Base-by-base conservation (phyloP, 1,140 invertebrate species). In the Elysia chlorotica region DNA sequence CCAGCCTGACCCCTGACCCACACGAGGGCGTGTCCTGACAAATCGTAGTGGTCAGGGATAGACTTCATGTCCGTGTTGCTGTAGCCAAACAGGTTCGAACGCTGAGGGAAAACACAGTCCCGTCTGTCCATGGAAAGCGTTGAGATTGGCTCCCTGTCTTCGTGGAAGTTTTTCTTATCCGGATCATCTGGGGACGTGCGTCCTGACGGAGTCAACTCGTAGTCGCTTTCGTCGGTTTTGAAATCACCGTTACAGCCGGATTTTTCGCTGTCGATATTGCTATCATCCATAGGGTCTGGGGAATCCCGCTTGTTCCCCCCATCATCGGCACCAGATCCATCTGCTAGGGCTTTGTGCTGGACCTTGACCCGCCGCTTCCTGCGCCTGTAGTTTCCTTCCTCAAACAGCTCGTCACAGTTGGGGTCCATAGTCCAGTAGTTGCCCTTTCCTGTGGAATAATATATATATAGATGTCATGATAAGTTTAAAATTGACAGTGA, bases 371-470 rank as follows among this genome's bases (percentile, higher is more conserved):
- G 71, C 54, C 90, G 75, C 31, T 95, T 91, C 67, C 96, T 88
- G 66, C 94, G 90, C 36, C 90, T 82, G 87, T 92, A 99, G 87
- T 98, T 99, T 0, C 96, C 96, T 82, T 97, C 94, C 84, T 98
- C 96, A 84, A 98, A 99, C 96, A 98, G 98, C 79, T 97, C 93
- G 30, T 93, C 92, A 82, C 92, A 95, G 73, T 93, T 91, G 0
- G 95, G 92, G 89, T 96, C 94, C 75, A 90, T 79, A 1, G 90
- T 91, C 91, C 91, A 91, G 79, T 90, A 91, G 76, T 90, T 91
- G 0, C 91, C 91, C 84, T 92, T 92, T 21, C 90, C 86, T 19
- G 81, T 23, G 10, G 17, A 30, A 28, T 6, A 59, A 48, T 48
- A 48, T 10, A 48, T 48, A 48, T n/a, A 48, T 48, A n/a, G n/a